Evolutionary conservation across 2,888 invertebrate genomes (phyloP), one percentile per base, ranked within the genome.

Genomic region (Molorchus minor): DNA sequence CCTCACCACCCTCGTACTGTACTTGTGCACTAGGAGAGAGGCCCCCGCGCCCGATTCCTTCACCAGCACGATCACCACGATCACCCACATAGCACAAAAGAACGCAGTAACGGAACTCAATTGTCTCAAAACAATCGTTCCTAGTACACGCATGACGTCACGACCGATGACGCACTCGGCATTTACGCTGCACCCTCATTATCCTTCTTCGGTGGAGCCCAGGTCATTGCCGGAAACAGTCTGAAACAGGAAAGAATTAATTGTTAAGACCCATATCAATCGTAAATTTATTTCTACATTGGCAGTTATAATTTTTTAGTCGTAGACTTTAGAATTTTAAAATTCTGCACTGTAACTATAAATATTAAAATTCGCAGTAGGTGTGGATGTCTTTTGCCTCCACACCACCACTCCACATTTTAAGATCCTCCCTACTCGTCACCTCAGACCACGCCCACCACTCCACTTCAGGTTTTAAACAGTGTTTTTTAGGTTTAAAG

Each of bases 1-100:
- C 77, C 88, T 87, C 68, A 96, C 91, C 64, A 93, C 88, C 71
- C 91, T 86, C 65, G 91, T 90, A 81, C 90, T 90, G 82, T 91
- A 91, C 80, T 91, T 91, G 81, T 91, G 91, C 73, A 87, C 84
- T 70, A 82, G 85, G 76, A 84, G 84, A 67, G 78, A 81, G 64
- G 70, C 79, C 29, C 79, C 79, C 58, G 74, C 76, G 40, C 71
- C 76, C 71, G 82, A 82, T 79, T 82, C 84, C 80, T 84, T 83
- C 76, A 84, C 81, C 79, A 85, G 82, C 80, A 84, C 83, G 81
- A 84, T 82, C 77, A 82, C 77, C 69, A 85, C 83, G 81, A 84
- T 82, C 83, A 85, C 82, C 81, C 81, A 75, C 76, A 77, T 75
- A 46, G 75, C 74, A 58, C 76, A 73, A 68, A 76, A 71, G 64